These are phyloP conservation scores for Phymanthus crucifer DNA, from an alignment of 92 coral and sea anemone genomes.

Conservation along the genomic window DNA sequence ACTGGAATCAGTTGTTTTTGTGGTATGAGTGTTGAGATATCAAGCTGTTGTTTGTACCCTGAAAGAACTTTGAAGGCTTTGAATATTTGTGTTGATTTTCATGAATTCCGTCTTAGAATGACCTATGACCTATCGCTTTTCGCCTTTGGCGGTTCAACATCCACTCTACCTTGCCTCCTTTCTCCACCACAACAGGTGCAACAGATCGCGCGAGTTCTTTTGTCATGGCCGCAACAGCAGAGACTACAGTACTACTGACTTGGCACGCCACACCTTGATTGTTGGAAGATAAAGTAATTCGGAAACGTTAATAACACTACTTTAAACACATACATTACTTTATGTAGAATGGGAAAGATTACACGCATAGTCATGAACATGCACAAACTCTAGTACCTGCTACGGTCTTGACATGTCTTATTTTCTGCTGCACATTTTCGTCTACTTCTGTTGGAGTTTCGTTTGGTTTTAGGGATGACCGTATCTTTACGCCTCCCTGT, in stretches of 20 bases:
- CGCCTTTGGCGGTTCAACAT: no score
- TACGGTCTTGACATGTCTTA: slow-evolving; percentile 88
- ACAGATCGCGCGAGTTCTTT: slow-evolving; percentile 80
- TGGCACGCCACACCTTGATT: slow-evolving; percentile 92
- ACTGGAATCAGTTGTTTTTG: no score
- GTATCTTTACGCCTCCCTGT: slow-evolving; percentile 47
- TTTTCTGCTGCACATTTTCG: slow-evolving; percentile 78
- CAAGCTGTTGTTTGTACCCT: no score
- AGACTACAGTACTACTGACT: slow-evolving; percentile 87
- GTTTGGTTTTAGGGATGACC: slow-evolving; percentile 79
- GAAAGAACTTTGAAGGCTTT: no score
- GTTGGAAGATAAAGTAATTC: background rate
- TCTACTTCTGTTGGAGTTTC: slow-evolving; percentile 91
- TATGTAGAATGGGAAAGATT: no score
- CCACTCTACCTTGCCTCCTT: slow-evolving; percentile 78
- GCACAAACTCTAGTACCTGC: slow-evolving; percentile 53
- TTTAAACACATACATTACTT: no score
- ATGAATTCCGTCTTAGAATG: no score
- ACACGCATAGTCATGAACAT: background rate
- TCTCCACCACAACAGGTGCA: slow-evolving; percentile 88
- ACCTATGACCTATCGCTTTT: no score
- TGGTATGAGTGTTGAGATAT: no score
- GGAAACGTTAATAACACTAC: background rate
- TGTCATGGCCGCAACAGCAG: slow-evolving; percentile 86
- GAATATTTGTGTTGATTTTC: no score